Evolutionary conservation across 2,113 vertebrate species (phyloP).

Genomic region (Numenius arquata): DNA sequence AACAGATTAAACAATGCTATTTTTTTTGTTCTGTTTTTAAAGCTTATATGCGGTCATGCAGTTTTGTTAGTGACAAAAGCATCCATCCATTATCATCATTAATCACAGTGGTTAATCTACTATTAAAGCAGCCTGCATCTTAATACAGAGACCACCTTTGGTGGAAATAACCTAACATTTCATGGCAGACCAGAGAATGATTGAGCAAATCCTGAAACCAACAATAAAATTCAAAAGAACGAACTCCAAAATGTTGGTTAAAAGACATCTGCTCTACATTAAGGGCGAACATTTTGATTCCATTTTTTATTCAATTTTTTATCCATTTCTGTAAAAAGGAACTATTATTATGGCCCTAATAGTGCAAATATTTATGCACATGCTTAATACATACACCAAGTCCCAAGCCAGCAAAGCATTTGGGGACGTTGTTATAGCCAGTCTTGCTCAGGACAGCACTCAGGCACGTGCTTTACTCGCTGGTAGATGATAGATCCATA

Average conservation of each 20-base stretch:
- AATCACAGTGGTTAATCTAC: not conserved
- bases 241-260: not conserved
- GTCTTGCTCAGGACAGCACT: not conserved
- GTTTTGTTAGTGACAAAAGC: constrained; percentile 32
- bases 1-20: constrained; percentile 69
- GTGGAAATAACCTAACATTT: not conserved
- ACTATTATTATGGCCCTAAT: not conserved
- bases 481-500: not conserved
- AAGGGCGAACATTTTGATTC: not conserved
- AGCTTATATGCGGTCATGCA: not conserved
- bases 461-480: not conserved
- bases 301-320: not conserved
- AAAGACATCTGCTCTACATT: not conserved
- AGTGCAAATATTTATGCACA: not conserved
- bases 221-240: not conserved
- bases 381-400: not conserved
- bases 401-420: not conserved
- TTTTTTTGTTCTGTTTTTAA: constrained; percentile 64
- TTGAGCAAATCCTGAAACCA: not conserved
- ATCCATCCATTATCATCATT: constrained; percentile 26
- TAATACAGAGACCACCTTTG: not conserved
- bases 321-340: not conserved
- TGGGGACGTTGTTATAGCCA: not conserved
- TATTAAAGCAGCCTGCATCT: constrained; percentile 13
- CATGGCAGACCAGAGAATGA: not conserved